Base-by-base conservation (phyloP, 2,888 invertebrate species). In the Spisula subtruncata region DNA sequence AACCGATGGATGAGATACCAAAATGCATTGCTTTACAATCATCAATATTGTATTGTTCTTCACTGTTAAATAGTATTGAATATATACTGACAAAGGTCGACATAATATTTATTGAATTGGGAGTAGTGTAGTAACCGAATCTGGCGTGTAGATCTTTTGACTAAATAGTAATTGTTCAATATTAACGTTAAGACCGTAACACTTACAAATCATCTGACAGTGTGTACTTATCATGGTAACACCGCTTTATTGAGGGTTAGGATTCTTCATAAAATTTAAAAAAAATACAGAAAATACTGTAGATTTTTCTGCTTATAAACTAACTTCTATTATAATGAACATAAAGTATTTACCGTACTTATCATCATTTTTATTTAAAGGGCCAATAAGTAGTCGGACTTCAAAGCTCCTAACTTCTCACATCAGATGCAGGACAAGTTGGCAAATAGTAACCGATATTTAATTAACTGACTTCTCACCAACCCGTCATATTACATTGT, bases 1-100 rank as follows among this genome's bases (percentile, higher is more conserved):
- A 35, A 54, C 29, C 83, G 87, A 87, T 87, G 14, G 87, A n/a
- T 79, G 83, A 46, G 87, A 87, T 87, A 87, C 51, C 79, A 25
- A 85, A 80, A 51, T 85, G 80, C 85, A 85, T 85, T 41, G 80
- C 79, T 80, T 54, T 80, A 54, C 54, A 80, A 80, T 85, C 56
- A 80, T 80, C 85, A 54, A 80, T 85, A 85, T 75, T 84, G 48
- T 35, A 75, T 75, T 35, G 75, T 75, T 35, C 75, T 48, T 20
- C 16, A 46, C 25, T 81, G 81, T 81, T 81, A 46, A 48, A 46
- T 81, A 81, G 48, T 51, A 48, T 81, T 46, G 46, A 81, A 81
- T 81, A 81, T 46, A 81, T n/a, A 81, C 8, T 81, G 81, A 81
- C 81, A 81, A 81, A 81, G 75, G 75, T 75, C 75, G 75, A 10